Conservation (phyloP, 2,888 invertebrate genomes). For the Aporophyla lueneburgensis region DNA sequence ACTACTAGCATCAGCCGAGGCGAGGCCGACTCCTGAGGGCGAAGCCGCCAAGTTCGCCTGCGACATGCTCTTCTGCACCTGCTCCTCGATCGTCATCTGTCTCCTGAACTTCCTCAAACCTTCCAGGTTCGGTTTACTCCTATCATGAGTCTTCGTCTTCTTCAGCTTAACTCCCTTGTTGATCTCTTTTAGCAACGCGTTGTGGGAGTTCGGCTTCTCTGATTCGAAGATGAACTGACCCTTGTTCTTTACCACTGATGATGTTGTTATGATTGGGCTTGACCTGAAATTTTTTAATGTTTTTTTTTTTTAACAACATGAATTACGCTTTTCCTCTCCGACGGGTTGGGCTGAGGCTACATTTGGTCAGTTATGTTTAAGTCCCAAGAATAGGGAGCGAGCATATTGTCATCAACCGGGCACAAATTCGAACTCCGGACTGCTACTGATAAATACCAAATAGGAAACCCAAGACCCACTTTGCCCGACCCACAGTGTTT, state of each 20-base stretch:
- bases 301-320: not conserved
- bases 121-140: conserved; percentile 95
- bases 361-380: too few species aligned
- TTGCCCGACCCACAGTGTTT: too few species aligned
- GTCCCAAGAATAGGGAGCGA: too few species aligned
- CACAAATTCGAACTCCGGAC: too few species aligned
- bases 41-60: conserved; percentile 91
- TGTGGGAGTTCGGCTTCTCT: conserved; percentile 95
- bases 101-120: conserved; percentile 96
- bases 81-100: conserved; percentile 97
- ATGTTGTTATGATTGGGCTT: conserved; percentile 90
- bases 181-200: conserved; percentile 95
- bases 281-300: conserved; percentile 83
- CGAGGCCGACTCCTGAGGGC: conserved; percentile 81
- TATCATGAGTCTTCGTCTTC: conserved; percentile 95
- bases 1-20: conserved; percentile 78
- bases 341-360: too few species aligned
- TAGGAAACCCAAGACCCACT: too few species aligned
- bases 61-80: conserved; percentile 95
- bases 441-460: too few species aligned
- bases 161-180: conserved; percentile 94
- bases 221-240: conserved; percentile 97
- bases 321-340: too few species aligned
- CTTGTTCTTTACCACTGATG: conserved; percentile 93
- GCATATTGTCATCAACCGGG: too few species aligned